phyloP scores from a whole-genome alignment of 2,113 vertebrate species.

The Chaenogobius annularis region DNA sequence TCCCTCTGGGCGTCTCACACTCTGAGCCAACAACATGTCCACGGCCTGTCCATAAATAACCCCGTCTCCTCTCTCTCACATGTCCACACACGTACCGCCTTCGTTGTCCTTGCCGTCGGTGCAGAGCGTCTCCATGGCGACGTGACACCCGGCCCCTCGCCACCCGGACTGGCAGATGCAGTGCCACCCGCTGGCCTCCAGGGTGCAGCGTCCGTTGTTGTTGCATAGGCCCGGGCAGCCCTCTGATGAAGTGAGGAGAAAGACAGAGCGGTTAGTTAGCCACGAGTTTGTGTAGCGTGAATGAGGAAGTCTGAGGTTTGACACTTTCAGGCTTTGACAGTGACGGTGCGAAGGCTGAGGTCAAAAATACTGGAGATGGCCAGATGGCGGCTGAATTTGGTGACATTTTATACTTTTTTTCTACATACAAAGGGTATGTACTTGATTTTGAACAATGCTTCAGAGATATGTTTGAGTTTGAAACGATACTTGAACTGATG shows the following conservation, averaged over 20 bases:
- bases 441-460: too few relatives aligned
- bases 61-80: neutral
- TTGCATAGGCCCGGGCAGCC: constrained; percentile 98
- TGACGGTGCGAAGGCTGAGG: constrained; percentile 33
- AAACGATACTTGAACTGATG: too few relatives aligned
- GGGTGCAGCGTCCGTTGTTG: constrained; percentile 94
- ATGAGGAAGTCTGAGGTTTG: constrained; percentile 24
- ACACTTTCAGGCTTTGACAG: constrained; percentile 49
- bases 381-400: neutral
- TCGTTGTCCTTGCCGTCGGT: constrained; percentile 97
- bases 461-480: too few relatives aligned
- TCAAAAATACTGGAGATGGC: constrained; percentile 30
- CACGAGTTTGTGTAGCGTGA: neutral
- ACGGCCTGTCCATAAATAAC: neutral
- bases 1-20: constrained; percentile 1
- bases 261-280: neutral
- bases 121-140: constrained; percentile 97
- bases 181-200: constrained; percentile 97
- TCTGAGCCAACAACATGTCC: constrained; percentile 11
- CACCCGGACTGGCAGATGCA: constrained; percentile 97
- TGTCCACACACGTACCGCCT: constrained; percentile 81
- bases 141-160: constrained; percentile 94
- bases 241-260: constrained; percentile 82
- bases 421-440: too few relatives aligned
- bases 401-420: neutral